phyloP scores from a whole-genome alignment of 2,888 invertebrate genomes.

The Drosophila mimetica region DNA sequence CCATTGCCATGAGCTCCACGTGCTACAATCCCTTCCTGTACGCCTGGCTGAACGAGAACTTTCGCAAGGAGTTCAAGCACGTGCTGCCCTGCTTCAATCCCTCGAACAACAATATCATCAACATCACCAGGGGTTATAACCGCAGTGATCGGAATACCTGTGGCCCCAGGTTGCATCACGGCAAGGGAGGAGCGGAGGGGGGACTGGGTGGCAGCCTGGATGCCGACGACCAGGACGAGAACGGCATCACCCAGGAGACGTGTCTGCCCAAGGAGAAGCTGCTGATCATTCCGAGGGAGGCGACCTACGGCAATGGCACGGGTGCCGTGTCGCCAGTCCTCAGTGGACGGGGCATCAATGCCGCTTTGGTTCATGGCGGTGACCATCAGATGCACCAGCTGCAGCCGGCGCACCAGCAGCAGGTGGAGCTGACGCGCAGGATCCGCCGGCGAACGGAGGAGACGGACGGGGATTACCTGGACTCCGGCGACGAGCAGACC shows the following conservation, averaged over 20 bases:
- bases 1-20: conserved; percentile 97
- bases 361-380: conserved; percentile 64
- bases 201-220: conserved; percentile 68
- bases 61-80: conserved; percentile 95
- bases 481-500: conserved; percentile 82
- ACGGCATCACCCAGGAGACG: conserved; percentile 82
- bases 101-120: conserved; percentile 83
- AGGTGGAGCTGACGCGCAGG: conserved; percentile 73
- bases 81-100: conserved; percentile 88
- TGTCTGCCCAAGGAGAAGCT: conserved; percentile 78
- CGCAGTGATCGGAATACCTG: conserved; percentile 83
- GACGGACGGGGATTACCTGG: conserved; percentile 71
- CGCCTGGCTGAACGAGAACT: conserved; percentile 97
- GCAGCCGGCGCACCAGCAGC: conserved; percentile 56
- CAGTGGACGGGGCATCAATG: conserved; percentile 66
- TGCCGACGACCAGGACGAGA: conserved; percentile 79
- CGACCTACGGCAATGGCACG: conserved; percentile 82
- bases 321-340: conserved; percentile 74
- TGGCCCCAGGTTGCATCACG: conserved; percentile 79
- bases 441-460: conserved; percentile 57
- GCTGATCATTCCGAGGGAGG: conserved; percentile 82
- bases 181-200: conserved; percentile 65
- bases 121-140: conserved; percentile 81
- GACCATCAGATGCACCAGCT: conserved; percentile 54
- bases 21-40: conserved; percentile 99